Percentiles rank a stretch among this genome's conserved stretches.
Evolutionary conservation across 2,113 vertebrate genomes (phyloP).

Genomic region (Plecotus auritus): DNA sequence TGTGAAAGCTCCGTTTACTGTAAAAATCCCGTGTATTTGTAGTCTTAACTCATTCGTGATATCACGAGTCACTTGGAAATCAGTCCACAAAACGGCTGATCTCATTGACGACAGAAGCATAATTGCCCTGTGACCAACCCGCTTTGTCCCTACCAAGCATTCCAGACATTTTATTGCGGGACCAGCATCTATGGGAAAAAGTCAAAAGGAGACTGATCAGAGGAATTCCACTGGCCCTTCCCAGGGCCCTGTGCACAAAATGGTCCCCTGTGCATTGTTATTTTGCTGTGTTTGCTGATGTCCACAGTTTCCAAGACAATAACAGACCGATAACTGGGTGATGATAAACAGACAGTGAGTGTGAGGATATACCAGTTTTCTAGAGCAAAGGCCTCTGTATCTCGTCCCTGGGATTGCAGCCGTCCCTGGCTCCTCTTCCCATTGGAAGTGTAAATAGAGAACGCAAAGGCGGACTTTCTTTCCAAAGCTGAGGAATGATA

Average conservation of each 20-base stretch:
- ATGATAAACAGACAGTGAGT: slow-evolving; percentile 14
- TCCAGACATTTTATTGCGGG: slow-evolving; percentile 59
- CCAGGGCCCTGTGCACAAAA: slow-evolving; percentile 74
- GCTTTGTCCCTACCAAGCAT: slow-evolving; percentile 55
- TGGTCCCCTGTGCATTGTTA: slow-evolving; percentile 76
- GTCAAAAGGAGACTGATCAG: slow-evolving; percentile 69
- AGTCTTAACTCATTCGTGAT: neutral
- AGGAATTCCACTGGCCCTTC: slow-evolving; percentile 71
- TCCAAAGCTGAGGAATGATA: neutral
- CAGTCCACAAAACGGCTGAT: neutral
- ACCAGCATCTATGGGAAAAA: slow-evolving; percentile 79
- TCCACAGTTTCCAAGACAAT: slow-evolving; percentile 59
- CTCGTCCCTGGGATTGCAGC: neutral
- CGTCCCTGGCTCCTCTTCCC: neutral
- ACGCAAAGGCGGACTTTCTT: neutral
- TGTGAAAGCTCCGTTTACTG: neutral
- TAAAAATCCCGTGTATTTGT: neutral
- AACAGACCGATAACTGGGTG: slow-evolving; percentile 49
- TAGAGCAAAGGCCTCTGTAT: neutral
- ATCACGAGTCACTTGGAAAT: slow-evolving; percentile 4
- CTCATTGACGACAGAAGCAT: neutral
- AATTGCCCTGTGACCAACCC: slow-evolving; percentile 31
- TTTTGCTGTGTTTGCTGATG: slow-evolving; percentile 58
- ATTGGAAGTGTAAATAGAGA: neutral
- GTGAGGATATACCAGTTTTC: neutral